Base-by-base conservation (phyloP, 2,888 invertebrate genomes). In the Athalia cordata region DNA sequence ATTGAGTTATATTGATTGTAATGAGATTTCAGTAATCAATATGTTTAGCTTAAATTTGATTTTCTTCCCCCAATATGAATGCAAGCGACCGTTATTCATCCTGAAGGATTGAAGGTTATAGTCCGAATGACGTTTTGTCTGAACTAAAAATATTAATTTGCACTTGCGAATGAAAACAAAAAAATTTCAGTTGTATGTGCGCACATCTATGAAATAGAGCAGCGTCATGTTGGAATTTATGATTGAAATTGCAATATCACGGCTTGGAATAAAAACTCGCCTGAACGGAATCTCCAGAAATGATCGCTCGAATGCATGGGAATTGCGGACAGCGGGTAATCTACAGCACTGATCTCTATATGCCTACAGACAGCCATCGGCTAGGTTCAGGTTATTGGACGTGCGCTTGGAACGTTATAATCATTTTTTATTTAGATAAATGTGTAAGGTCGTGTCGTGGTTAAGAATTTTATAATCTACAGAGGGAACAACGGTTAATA, bases 371-470 rank as follows among this genome's bases (percentile, higher is more conserved):
- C 59, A 50, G 15, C 62, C 70, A 68, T 70, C 59, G 78, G 78
- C 83, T 81, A 81, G 77, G 75, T 86, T 86, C 84, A 86, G 82
- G 81, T 75, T 77, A 77, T 77, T 83, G 70, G 79, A 84, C 76
- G 84, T 79, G 80, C 80, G 79, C 81, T 78, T 52, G 70, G 74
- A 64, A 57, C 47, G 75, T 74, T 78, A 79, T 79, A 80, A 77
- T 82, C 81, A 82, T 79, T 80, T 76, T 70, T 68, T 59, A 57
- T 78, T 59, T 59, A 79, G 70, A 72, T 81, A 78, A 81, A 84
- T 82, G 82, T 70, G 79, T 72, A 78, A 70, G 59, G 29, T 29
- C 29, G 29, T 29, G n/a, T 78, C 75, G 77, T 64, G 68, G 77
- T 80, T 55, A 57, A 76, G 49, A 68, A 79, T 68, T 80, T 82